Evolutionary conservation across 2,113 vertebrate genomes (phyloP).

Genomic region (Cavia porcellus): DNA sequence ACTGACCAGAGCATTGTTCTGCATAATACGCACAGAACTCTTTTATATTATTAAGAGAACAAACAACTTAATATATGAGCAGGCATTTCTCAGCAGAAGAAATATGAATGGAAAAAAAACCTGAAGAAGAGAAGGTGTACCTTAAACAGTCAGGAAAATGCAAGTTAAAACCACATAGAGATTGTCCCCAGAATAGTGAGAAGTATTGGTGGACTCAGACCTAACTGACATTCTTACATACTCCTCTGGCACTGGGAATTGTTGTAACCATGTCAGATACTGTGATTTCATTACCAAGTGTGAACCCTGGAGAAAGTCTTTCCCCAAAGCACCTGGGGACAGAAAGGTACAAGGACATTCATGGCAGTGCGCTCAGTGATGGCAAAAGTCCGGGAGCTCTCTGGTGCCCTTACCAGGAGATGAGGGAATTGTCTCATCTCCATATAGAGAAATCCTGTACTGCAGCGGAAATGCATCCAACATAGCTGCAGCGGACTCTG

Average conservation of each 20-base stretch:
- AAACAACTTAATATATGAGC: background rate
- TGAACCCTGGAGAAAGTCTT: background rate
- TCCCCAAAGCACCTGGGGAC: background rate
- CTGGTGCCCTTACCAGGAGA: background rate
- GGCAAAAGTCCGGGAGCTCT: background rate
- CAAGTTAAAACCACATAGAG: background rate
- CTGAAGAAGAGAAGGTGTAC: background rate
- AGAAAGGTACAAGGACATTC: background rate
- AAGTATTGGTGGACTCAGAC: background rate
- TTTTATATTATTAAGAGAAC: background rate
- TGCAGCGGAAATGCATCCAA: background rate
- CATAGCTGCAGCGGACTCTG: no score
- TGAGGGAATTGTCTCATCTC: background rate
- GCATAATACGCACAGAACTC: background rate
- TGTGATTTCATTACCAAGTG: background rate
- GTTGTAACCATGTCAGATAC: background rate
- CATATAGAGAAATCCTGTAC: background rate
- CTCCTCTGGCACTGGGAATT: background rate
- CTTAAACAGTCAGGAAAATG: background rate
- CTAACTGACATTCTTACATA: background rate
- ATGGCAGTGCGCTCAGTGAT: background rate
- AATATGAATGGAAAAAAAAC: slow-evolving; percentile 24
- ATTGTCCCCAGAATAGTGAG: background rate
- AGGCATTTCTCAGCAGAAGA: slow-evolving; percentile 1
- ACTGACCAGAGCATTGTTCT: background rate